These are phyloP conservation scores for Notarius quadriscutis DNA, from an alignment of 2,113 vertebrate genomes.

Conservation along the genomic window DNA sequence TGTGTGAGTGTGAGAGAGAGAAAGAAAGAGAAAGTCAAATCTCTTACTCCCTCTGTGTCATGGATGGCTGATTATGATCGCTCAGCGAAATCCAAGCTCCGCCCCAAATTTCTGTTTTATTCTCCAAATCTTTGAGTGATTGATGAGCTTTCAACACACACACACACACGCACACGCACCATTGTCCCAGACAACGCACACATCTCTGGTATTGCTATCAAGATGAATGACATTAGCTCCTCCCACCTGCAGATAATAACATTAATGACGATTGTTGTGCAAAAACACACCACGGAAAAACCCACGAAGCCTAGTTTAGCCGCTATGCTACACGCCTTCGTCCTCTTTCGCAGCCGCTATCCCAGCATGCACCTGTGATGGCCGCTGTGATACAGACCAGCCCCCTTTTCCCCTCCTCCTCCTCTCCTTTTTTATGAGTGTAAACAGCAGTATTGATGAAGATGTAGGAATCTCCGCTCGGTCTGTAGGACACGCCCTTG, in stretches of 20 bases:
- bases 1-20: conserved; percentile 2
- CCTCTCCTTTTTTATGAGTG: conserved; percentile 44
- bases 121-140: conserved; percentile 45
- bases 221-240: conserved; percentile 63
- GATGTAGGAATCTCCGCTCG: background rate
- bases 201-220: conserved; percentile 56
- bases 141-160: conserved; percentile 46
- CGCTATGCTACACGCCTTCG: conserved; percentile 28
- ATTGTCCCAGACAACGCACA: conserved; percentile 51
- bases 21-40: conserved; percentile 4
- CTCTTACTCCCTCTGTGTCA: conserved; percentile 33
- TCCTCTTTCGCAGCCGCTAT: conserved; percentile 40
- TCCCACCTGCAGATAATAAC: conserved; percentile 44
- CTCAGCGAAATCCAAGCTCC: conserved; percentile 32
- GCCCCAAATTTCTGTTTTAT: conserved; percentile 40
- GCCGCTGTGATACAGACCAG: conserved; percentile 34
- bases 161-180: conserved; percentile 34
- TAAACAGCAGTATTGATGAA: conserved; percentile 10
- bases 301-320: conserved; percentile 8
- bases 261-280: conserved; percentile 59
- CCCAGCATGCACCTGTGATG: conserved; percentile 60
- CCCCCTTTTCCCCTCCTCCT: conserved; percentile 12
- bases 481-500: background rate
- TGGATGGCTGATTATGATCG: conserved; percentile 42
- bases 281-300: conserved; percentile 10